These are phyloP conservation scores for Tiliacea citrago DNA, from an alignment of 2,888 invertebrate genomes.

Conservation along the genomic window DNA sequence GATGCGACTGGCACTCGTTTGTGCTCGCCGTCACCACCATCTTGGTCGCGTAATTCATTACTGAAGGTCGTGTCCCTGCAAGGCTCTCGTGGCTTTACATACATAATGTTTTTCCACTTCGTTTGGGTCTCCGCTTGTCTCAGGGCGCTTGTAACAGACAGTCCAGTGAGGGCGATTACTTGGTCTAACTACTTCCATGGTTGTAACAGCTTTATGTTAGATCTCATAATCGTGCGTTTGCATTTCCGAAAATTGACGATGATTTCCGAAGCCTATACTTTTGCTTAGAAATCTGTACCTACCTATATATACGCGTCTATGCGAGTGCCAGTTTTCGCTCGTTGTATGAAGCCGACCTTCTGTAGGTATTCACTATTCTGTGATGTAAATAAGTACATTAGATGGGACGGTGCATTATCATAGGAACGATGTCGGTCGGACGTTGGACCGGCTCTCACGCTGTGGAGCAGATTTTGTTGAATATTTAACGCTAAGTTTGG, in stretches of 20 bases:
- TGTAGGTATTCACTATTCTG: not conserved
- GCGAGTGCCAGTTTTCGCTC: not conserved
- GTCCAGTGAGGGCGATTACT: no score
- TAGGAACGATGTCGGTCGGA: constrained; percentile 47
- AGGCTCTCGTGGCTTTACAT: no score
- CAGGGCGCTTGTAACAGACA: no score
- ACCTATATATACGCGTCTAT: not conserved
- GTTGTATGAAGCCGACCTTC: not conserved
- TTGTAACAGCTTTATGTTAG: not conserved
- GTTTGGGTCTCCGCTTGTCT: no score
- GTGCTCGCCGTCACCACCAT: not conserved
- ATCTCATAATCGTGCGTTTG: not conserved
- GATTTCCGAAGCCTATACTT: not conserved
- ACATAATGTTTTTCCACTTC: no score
- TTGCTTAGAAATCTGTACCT: not conserved
- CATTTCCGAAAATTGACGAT: not conserved
- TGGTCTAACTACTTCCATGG: no score
- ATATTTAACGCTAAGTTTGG: constrained; percentile 45
- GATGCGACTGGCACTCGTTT: not conserved
- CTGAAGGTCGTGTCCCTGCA: no score
- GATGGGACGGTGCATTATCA: constrained; percentile 48
- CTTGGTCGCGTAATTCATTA: no score
- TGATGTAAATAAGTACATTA: constrained; percentile 45
- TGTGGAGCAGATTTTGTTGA: constrained; percentile 15
- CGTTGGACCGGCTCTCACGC: constrained; percentile 21